phyloP scores from a whole-genome alignment of 92 coral and sea anemone species.

The Siderastrea siderea region DNA sequence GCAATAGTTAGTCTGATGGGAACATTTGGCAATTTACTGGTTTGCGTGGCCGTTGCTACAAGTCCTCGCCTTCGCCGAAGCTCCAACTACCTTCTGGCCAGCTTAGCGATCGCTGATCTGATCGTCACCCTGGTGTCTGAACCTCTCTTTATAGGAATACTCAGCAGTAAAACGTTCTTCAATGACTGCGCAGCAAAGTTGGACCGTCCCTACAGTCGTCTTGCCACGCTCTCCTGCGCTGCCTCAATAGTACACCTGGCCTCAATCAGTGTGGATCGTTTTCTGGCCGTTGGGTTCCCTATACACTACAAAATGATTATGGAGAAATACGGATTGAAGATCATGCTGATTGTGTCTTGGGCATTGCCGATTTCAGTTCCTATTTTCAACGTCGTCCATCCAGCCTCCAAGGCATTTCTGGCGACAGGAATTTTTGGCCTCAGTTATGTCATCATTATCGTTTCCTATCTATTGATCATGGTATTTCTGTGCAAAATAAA shows the following conservation, averaged over 20 bases:
- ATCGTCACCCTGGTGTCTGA: slow-evolving; percentile 63
- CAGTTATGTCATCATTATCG: slow-evolving; percentile 1
- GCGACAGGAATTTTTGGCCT: slow-evolving; percentile 1
- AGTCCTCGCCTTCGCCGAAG: slow-evolving; percentile 60
- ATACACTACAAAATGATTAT: slow-evolving; percentile 48
- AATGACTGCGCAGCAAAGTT: slow-evolving; percentile 40
- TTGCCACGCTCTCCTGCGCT: slow-evolving; percentile 54
- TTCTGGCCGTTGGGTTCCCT: slow-evolving; percentile 55
- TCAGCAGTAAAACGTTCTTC: slow-evolving; percentile 29
- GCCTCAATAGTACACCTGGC: slow-evolving; percentile 66
- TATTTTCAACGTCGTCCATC: not conserved
- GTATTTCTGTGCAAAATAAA: slow-evolving; percentile 3
- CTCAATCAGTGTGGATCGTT: slow-evolving; percentile 67
- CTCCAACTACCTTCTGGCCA: slow-evolving; percentile 64
- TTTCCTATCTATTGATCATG: not conserved
- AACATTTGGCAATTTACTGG: slow-evolving; percentile 60
- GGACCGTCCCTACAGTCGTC: slow-evolving; percentile 30
- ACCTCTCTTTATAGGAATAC: slow-evolving; percentile 39
- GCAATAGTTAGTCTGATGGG: slow-evolving; percentile 47
- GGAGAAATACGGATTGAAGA: slow-evolving; percentile 49
- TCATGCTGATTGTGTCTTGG: slow-evolving; percentile 52
- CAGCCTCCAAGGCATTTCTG: slow-evolving; percentile 11
- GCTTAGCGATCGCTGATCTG: slow-evolving; percentile 72
- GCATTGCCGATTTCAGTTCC: slow-evolving; percentile 24
- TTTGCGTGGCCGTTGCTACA: slow-evolving; percentile 48